Conservation (phyloP, 2,113 vertebrate species). For the Actenoides lindsayi region DNA sequence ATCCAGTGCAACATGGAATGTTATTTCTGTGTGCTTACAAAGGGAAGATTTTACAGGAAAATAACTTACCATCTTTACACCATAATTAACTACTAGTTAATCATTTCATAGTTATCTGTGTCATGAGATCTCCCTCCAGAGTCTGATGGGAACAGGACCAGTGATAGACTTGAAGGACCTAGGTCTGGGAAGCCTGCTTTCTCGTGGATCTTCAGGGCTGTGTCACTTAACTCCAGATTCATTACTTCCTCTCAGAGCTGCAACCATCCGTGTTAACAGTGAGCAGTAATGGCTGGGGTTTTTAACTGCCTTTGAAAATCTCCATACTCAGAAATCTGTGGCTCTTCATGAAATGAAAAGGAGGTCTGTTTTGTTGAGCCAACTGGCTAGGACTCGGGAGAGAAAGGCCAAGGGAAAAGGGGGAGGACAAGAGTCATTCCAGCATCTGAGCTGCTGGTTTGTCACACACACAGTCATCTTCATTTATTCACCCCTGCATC, state of each 20-base stretch:
- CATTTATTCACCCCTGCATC: background rate
- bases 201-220: background rate
- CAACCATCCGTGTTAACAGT: background rate
- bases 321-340: background rate
- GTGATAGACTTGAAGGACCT: background rate
- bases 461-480: background rate
- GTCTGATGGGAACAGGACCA: background rate
- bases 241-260: background rate
- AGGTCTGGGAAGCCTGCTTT: background rate
- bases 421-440: background rate
- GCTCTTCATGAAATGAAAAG: background rate
- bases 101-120: background rate
- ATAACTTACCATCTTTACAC: background rate
- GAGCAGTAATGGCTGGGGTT: background rate
- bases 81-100: background rate
- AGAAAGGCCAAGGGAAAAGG: background rate
- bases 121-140: background rate
- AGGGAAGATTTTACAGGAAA: constrained; percentile 25
- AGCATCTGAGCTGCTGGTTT: background rate
- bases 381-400: background rate
- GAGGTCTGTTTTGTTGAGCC: background rate
- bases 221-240: background rate
- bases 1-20: background rate
- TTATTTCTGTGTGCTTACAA: constrained; percentile 42
- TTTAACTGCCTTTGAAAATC: background rate